Evolutionary conservation across 2,888 invertebrate species (phyloP), one percentile per base, ranked within the genome.

Genomic region (Aethes cnicana): DNA sequence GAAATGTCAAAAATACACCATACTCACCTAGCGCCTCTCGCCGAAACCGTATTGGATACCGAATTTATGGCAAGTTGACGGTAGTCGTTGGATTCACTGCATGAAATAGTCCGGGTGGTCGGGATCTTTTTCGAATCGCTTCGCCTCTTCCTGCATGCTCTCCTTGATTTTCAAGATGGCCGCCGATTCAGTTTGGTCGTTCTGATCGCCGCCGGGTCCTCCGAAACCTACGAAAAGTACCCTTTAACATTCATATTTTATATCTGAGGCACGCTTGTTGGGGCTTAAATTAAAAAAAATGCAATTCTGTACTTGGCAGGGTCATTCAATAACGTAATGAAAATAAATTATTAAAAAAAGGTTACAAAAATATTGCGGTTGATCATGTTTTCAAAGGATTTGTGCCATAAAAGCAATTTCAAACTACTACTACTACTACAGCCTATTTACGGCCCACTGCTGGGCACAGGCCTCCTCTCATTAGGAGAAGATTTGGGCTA

Each of bases 81-180:
- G 50, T 54, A n/a, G n/a, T 44, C 32, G 32, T 43, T 43, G 48
- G 26, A 56, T 72, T 94, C 96, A 97, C 95, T 96, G 97, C 96
- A 97, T 97, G 91, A 96, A 97, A 92, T 97, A 97, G 91, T 97
- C 97, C 81, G 97, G 96, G 87, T 97, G 97, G 88, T 97, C 97
- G 70, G 97, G 96, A 91, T 97, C 97, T 93, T 97, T 97, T 91
- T 98, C 97, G 92, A 97, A 97, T 91, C 98, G 95, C 93, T 98
- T 98, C 86, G 98, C 98, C 91, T 99, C 99, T 90, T 99, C 98
- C 91, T 99, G 98, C 98, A 99, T 98, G 93, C 97, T 98, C 92
- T 98, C 98, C 93, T 99, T 99, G 90, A 99, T 99, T 94, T 99
- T 99, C 92, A 98, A 93, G 91, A 99, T 99, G 92, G 98, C 99